Conservation (phyloP, 2,888 invertebrate genomes). For the Nebria brevicollis region DNA sequence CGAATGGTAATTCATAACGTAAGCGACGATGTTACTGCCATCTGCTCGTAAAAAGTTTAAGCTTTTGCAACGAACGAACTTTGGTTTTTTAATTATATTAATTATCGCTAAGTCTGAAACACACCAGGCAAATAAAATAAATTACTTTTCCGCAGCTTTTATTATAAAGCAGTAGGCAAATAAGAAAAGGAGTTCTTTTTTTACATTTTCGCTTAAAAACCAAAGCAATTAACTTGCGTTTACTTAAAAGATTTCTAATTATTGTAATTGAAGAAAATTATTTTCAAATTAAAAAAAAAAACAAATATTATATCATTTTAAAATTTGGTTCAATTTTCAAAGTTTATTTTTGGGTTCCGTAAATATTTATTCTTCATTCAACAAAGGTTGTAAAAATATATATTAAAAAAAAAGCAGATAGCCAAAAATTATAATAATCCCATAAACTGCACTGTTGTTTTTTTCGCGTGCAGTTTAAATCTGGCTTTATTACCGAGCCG, state of each 20-base stretch:
- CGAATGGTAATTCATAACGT: conserved; percentile 36
- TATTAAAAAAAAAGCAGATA: no score
- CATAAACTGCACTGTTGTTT: no score
- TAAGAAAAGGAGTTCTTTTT: background rate
- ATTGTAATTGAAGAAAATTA: background rate
- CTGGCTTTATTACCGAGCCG: background rate
- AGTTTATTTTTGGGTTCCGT: no score
- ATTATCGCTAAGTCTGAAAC: conserved; percentile 18
- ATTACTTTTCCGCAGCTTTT: conserved; percentile 11
- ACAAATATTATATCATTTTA: background rate
- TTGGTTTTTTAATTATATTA: conserved; percentile 35
- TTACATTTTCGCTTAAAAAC: conserved; percentile 8
- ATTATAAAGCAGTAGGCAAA: background rate
- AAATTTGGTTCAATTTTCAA: no score
- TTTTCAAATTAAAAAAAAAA: background rate
- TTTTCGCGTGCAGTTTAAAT: background rate
- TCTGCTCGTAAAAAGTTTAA: conserved; percentile 36
- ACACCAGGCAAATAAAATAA: conserved; percentile 28
- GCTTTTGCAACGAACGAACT: conserved; percentile 17
- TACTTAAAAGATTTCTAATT: background rate
- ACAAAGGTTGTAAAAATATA: no score
- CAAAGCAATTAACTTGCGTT: background rate
- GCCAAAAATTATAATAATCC: no score
- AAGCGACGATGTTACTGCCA: conserved; percentile 34
- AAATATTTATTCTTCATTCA: no score